Base-by-base conservation (phyloP, 2,797 vertebrate species). In the Periparus ater region DNA sequence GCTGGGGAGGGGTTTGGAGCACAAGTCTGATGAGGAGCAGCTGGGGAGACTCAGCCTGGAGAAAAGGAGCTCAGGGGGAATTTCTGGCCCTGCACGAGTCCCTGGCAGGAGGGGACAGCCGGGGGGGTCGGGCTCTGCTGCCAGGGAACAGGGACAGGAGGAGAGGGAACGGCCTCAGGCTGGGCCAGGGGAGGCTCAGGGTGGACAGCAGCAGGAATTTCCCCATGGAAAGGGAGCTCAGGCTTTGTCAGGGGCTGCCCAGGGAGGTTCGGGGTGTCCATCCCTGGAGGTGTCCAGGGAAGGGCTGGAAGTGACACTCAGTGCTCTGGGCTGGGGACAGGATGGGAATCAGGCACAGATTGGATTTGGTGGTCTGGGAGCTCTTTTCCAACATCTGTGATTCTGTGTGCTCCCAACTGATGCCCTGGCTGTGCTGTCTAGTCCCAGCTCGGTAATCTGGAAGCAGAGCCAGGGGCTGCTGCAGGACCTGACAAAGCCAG, bases 231-330 rank as follows among this genome's bases (percentile, higher is more conserved):
- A 53, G 9, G 20, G 14, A 0, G 34, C 2, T 22, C 12, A 29
- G 42, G 48, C 11, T 0, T 3, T 62, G 68, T 14, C 1, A 38
- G 36, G 36, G 44, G 32, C 10, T 85, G n/a, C 20, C 48, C 27
- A 10, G 44, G 18, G 12, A 48, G 17, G 13, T 14, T 22, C 19
- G 70, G 25, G 32, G 26, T 47, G 0, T 6, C 42, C 26, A 8
- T 48, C 32, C 15, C 40, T 22, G 47, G 7, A 47, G 36, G 6
- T 30, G 40, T 3, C 13, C n/a, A 4, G 0, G 54, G 34, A 54
- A 23, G 1, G 1, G 0, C 40, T 32, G 70, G 11, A 27, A 0
- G 5, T 34, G 62, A 13, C 36, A 10, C 36, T 44, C 12, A 1
- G 42, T 0, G 70, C 36, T 15, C 22, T 32, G 36, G 17, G 10